Conservation (phyloP, 1,140 invertebrate species). For the Oedothorax gibbosus region DNA sequence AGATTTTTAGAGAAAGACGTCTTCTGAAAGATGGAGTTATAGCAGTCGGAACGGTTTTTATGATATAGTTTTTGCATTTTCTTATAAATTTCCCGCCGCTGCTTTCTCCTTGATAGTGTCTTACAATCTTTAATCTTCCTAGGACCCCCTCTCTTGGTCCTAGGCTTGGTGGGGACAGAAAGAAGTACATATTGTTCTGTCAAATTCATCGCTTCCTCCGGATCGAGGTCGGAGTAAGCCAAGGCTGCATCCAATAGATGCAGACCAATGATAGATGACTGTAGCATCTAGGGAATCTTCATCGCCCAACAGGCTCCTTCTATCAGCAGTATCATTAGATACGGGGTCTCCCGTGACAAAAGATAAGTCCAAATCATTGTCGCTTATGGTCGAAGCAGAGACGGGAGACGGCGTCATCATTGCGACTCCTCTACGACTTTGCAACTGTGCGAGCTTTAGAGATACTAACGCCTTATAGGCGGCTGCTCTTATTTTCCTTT, state of each 20-base stretch:
- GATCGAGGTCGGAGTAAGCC: background rate
- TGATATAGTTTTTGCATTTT: background rate
- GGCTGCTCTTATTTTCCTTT: background rate
- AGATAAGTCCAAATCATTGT: no score
- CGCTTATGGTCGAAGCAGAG: background rate
- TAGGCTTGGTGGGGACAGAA: background rate
- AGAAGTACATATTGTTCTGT: background rate
- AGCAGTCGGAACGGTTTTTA: background rate
- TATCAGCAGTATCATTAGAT: background rate
- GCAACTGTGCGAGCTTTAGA: background rate
- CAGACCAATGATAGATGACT: background rate
- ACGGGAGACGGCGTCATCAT: background rate
- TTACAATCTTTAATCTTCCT: background rate
- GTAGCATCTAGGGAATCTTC: background rate
- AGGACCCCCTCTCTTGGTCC: background rate
- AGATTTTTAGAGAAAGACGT: background rate
- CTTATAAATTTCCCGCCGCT: background rate
- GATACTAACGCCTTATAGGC: background rate
- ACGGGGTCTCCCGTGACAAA: background rate
- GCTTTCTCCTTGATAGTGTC: background rate
- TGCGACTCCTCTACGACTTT: background rate
- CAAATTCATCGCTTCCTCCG: background rate
- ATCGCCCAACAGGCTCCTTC: background rate
- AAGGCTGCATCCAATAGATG: background rate
- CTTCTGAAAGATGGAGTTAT: background rate